phyloP scores from a whole-genome alignment of 2,797 vertebrate species.

The Staurois parvus region DNA sequence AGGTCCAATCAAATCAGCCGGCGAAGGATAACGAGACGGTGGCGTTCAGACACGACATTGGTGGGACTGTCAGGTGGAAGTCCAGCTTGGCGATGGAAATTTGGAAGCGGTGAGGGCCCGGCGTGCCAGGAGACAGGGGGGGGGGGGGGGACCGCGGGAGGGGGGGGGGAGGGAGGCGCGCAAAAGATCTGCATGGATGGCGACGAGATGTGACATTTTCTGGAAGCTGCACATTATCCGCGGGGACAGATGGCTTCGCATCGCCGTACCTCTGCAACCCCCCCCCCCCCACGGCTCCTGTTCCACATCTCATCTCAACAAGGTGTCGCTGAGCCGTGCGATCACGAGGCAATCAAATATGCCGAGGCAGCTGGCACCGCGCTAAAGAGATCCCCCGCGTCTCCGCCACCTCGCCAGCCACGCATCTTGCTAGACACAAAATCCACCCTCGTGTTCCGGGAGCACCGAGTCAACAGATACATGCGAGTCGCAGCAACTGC shows the following conservation, averaged over 20 bases:
- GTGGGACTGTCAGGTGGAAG: conserved; percentile 3
- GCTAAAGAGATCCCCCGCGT: not conserved
- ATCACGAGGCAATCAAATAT: not conserved
- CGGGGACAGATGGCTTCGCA: conserved; percentile 24
- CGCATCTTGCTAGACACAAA: not conserved
- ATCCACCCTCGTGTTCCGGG: too few relatives aligned
- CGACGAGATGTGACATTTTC: not conserved
- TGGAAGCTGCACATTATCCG: not conserved
- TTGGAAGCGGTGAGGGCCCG: not conserved
- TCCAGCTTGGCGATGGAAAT: not conserved
- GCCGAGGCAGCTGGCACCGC: not conserved
- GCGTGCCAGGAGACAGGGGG: conserved; percentile 17
- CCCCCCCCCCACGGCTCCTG: conserved; percentile 1
- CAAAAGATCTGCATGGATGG: not conserved
- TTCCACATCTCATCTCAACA: conserved; percentile 28
- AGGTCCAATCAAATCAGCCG: conserved; percentile 61
- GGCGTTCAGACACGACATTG: conserved; percentile 50
- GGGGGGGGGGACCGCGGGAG: too few relatives aligned
- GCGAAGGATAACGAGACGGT: conserved; percentile 65
- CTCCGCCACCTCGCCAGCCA: not conserved
- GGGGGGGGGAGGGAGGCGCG: too few relatives aligned
- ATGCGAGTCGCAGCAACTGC: too few relatives aligned
- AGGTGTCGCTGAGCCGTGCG: conserved; percentile 11
- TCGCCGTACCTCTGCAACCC: not conserved
- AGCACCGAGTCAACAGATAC: too few relatives aligned